These are phyloP conservation scores for Lutra lutra DNA, from an alignment of 2,797 vertebrate species.

Conservation along the genomic window DNA sequence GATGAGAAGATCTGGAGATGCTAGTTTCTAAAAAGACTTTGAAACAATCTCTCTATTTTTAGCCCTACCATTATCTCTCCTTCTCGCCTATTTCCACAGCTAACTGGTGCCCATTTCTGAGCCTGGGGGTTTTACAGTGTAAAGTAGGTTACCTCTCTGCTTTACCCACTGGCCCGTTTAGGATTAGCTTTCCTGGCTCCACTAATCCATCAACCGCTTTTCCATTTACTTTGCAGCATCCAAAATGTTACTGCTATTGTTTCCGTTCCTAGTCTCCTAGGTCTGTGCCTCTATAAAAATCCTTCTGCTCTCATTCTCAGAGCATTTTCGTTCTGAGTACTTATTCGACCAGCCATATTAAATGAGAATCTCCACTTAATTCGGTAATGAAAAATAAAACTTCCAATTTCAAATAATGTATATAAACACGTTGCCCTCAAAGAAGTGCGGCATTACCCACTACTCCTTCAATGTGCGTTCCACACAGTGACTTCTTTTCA, in stretches of 20 bases:
- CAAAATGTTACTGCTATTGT: not conserved
- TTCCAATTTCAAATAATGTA: not conserved
- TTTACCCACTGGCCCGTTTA: not conserved
- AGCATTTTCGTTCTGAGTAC: not conserved
- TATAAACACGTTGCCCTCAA: not conserved
- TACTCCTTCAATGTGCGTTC: not conserved
- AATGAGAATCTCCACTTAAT: slow-evolving; percentile 15
- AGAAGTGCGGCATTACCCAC: not conserved
- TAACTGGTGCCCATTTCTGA: not conserved
- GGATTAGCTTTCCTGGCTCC: not conserved
- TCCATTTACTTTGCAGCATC: not conserved
- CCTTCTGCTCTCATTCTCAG: not conserved
- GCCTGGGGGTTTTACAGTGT: not conserved
- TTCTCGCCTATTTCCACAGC: not conserved
- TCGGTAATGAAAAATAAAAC: not conserved
- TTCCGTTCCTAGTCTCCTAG: not conserved
- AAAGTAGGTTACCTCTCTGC: not conserved
- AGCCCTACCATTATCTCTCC: not conserved
- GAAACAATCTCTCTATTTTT: not conserved
- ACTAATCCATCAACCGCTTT: not conserved
- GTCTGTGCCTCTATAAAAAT: not conserved
- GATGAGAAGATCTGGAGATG: not conserved
- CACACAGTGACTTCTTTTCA: not conserved
- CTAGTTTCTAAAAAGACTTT: not conserved
- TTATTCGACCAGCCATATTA: not conserved